Evolutionary conservation across 2,797 vertebrate genomes (phyloP).

Genomic region (Poecilia wingei): DNA sequence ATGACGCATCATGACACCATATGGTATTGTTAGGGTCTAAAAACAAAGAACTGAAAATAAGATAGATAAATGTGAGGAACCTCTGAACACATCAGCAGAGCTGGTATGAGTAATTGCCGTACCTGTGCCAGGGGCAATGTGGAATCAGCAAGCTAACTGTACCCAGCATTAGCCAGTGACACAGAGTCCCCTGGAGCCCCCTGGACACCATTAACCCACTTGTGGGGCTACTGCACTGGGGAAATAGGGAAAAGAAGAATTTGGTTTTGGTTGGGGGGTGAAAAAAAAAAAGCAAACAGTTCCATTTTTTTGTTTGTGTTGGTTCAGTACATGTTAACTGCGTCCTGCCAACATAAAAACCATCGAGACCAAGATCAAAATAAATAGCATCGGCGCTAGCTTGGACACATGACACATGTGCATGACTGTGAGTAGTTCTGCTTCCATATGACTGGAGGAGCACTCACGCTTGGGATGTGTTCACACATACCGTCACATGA

Average conservation of each 20-base stretch:
- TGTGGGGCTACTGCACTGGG: slow-evolving; percentile 54
- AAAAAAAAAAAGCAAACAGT: slow-evolving; percentile 18
- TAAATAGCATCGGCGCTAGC: slow-evolving; percentile 25
- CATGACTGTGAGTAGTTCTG: slow-evolving; percentile 23
- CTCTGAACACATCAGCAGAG: slow-evolving; percentile 20
- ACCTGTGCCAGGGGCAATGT: slow-evolving; percentile 61
- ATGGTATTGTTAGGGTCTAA: neutral
- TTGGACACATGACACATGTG: neutral
- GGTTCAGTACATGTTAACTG: slow-evolving; percentile 3
- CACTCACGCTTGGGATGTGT: slow-evolving; percentile 41
- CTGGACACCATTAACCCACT: slow-evolving; percentile 68
- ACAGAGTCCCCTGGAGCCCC: slow-evolving; percentile 40
- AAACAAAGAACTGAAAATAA: slow-evolving; percentile 8
- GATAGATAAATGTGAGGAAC: slow-evolving; percentile 22
- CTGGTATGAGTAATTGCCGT: slow-evolving; percentile 62
- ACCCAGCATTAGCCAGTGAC: slow-evolving; percentile 63
- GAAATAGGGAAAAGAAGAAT: slow-evolving; percentile 28
- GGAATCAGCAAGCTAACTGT: slow-evolving; percentile 61
- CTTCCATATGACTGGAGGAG: slow-evolving; percentile 39
- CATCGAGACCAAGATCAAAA: slow-evolving; percentile 29
- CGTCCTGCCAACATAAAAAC: neutral
- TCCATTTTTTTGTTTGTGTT: slow-evolving; percentile 8
- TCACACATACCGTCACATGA: slow-evolving; percentile 68
- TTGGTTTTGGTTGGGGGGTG: neutral
- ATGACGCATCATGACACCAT: neutral